Base-by-base conservation (phyloP, 2,113 vertebrate genomes). In the Limanda limanda region DNA sequence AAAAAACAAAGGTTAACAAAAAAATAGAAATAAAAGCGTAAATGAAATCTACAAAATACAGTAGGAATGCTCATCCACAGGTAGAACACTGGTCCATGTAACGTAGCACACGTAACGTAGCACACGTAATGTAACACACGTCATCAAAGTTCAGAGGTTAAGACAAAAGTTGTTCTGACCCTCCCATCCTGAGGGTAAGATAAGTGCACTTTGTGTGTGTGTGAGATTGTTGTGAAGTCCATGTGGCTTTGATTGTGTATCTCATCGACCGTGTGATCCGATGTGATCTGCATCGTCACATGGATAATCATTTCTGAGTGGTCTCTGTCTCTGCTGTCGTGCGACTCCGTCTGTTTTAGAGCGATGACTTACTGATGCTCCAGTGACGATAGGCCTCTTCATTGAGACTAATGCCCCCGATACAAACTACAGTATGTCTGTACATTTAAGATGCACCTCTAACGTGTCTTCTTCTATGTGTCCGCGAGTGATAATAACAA, bases 31-130 rank as follows among this genome's bases (percentile, higher is more conserved):
- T 15, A 31, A 31, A 31, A 31, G 31, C 6, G 31, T 21, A 55
- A 55, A 79, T 47, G 17, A 61, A 24, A 64, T 83, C 70, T 23
- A 56, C 78, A 61, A 76, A 90, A 88, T 79, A 89, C 90, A 92
- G 91, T 86, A 92, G 90, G 90, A 89, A 91, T 89, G 86, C 86
- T 90, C 56, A 62, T 90, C 88, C 90, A 89, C 89, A 92, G 90
- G 89, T 88, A 83, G 63, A 84, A 88, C 83, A 85, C 83, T 87
- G 83, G 78, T 89, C 84, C 66, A 67, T 47, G 67, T 77, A 23
- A 13, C 11, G 10, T 13, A 42, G 2, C 40, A 42, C 2, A 13
- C 40, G 61, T 63, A 37, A 37, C 12, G 3, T 42, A 42, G 3
- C 40, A 42, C 40, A 42, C 10, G 40, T 11, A 42, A 13, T 3